phyloP scores from a whole-genome alignment of 2,797 vertebrate genomes.

The Arnoldichthys spilopterus region DNA sequence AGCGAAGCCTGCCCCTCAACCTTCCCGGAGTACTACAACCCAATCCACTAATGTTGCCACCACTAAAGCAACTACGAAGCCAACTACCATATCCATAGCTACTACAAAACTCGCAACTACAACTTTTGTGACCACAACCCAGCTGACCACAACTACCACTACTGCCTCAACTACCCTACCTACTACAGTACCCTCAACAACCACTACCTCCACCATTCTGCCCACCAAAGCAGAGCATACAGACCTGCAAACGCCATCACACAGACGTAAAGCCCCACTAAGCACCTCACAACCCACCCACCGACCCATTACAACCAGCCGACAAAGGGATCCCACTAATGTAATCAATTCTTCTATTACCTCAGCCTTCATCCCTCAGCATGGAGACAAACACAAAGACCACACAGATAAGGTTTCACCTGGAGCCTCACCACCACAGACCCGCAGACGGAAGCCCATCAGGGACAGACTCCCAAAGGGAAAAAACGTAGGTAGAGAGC shows the following conservation, averaged over 20 bases:
- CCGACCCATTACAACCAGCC: conserved; percentile 57
- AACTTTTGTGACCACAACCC: conserved; percentile 23
- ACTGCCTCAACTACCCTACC: conserved; percentile 24
- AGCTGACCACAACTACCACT: conserved; percentile 29
- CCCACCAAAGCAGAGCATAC: conserved; percentile 63
- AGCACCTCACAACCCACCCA: conserved; percentile 66
- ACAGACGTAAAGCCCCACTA: conserved; percentile 50
- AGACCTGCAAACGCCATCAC: conserved; percentile 54
- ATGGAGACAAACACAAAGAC: conserved; percentile 77
- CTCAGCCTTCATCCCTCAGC: conserved; percentile 57
- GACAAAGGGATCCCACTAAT: conserved; percentile 64
- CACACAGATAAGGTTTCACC: conserved; percentile 63
- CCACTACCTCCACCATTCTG: conserved; percentile 60
- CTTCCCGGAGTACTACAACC: conserved; percentile 36
- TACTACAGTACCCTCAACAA: conserved; percentile 21
- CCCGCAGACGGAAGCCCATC: conserved; percentile 71
- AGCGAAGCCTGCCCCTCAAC: conserved; percentile 61
- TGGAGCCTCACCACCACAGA: conserved; percentile 63
- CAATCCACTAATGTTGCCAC: conserved; percentile 25
- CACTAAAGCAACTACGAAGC: conserved; percentile 30
- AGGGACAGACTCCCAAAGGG: conserved; percentile 76
- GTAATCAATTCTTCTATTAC: background rate
- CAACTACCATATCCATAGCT: conserved; percentile 59
- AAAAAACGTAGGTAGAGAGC: conserved; percentile 74
- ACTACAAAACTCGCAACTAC: conserved; percentile 53